Conservation (phyloP, 2,888 invertebrate genomes). For the Acleris literana region DNA sequence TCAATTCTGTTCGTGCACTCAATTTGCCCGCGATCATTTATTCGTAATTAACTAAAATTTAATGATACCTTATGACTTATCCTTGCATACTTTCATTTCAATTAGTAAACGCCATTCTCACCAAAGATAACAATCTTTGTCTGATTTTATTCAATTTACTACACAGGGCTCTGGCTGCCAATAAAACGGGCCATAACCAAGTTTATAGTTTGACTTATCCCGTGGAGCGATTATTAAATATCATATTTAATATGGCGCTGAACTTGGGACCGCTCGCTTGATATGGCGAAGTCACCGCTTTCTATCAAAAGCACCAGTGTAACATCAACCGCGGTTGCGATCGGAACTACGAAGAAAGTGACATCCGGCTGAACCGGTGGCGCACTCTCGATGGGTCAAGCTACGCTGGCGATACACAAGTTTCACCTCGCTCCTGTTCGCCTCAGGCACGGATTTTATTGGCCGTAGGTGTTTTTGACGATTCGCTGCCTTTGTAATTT, state of each 20-base stretch:
- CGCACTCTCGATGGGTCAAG: constrained; percentile 48
- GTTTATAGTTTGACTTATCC: constrained; percentile 37
- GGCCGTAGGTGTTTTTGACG: constrained; percentile 59
- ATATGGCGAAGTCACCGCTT: constrained; percentile 70
- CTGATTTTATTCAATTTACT: constrained; percentile 26
- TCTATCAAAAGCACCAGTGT: constrained; percentile 58
- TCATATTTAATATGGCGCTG: constrained; percentile 56
- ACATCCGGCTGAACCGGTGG: constrained; percentile 35
- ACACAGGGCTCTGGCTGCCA: constrained; percentile 10
- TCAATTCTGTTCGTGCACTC: too few species aligned
- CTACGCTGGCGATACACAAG: constrained; percentile 49
- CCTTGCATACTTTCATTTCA: constrained; percentile 22
- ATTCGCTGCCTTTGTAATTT: constrained; percentile 53
- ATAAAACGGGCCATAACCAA: constrained; percentile 28
- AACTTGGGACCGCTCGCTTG: constrained; percentile 54
- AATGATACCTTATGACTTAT: neutral
- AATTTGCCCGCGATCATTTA: too few species aligned
- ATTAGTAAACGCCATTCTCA: constrained; percentile 12
- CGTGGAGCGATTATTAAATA: constrained; percentile 56
- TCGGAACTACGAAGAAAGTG: constrained; percentile 37
- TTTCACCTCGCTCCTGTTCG: constrained; percentile 72
- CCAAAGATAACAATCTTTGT: constrained; percentile 17
- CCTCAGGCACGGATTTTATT: constrained; percentile 64
- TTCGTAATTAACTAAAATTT: too few species aligned
- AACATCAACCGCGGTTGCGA: constrained; percentile 47